Percentiles rank a stretch among this genome's conserved stretches.
Evolutionary conservation across 2,888 invertebrate genomes (phyloP).

Genomic region (Habroteleia sp.): DNA sequence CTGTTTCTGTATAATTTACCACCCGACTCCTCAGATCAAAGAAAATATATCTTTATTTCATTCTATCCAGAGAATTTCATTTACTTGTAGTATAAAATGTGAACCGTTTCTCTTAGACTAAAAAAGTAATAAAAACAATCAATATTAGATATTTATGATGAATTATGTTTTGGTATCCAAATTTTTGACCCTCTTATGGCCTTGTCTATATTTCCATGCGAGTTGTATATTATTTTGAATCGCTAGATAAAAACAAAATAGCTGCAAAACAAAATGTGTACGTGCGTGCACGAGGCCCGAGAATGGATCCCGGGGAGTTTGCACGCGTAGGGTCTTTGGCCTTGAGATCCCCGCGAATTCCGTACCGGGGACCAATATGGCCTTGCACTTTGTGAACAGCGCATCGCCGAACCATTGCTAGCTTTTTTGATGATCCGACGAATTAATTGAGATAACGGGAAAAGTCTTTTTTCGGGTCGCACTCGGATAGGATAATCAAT

Average conservation of each 20-base stretch:
- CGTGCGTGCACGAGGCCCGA: constrained; percentile 39
- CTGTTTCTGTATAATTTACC: no score
- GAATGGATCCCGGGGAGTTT: constrained; percentile 45
- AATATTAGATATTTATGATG: no score
- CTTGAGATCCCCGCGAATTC: constrained; percentile 35
- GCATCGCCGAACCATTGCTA: constrained; percentile 10
- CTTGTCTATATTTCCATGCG: no score
- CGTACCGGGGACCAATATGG: constrained; percentile 20
- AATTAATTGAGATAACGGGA: constrained; percentile 44
- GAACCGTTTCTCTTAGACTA: no score
- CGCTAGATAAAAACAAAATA: constrained; percentile 10
- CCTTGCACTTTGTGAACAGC: constrained; percentile 44
- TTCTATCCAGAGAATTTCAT: no score
- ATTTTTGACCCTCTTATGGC: no score
- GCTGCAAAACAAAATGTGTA: constrained; percentile 37
- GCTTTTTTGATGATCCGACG: constrained; percentile 20
- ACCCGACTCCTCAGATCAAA: no score
- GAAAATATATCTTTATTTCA: constrained; percentile 1
- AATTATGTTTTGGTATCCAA: no score
- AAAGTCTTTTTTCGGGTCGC: constrained; percentile 15
- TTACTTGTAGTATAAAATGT: no score
- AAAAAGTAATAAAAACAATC: no score
- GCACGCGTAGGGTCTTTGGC: constrained; percentile 45
- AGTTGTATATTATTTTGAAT: no score
- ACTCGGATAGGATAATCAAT: constrained; percentile 19